phyloP scores from a whole-genome alignment of 2,113 vertebrate species.

The Malurus alboscapulatus region DNA sequence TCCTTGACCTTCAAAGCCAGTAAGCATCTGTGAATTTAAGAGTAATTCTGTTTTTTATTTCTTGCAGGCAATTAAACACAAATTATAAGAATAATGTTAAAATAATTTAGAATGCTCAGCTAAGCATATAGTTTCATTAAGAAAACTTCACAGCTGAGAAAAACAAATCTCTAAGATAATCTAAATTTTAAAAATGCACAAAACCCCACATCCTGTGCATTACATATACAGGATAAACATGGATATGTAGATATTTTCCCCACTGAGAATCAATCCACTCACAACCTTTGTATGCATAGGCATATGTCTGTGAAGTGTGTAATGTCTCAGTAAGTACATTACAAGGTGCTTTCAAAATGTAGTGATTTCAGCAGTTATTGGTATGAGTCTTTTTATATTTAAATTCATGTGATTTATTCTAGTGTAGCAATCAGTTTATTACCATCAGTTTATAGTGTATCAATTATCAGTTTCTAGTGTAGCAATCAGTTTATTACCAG shows the following conservation, averaged over 20 bases:
- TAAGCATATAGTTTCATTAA: background rate
- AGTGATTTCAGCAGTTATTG: background rate
- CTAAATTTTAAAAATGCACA: background rate
- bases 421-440: background rate
- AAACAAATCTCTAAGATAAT: background rate
- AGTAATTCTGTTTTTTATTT: background rate
- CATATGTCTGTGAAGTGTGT: background rate
- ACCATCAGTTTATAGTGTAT: background rate
- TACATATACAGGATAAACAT: background rate
- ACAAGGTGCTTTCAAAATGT: background rate
- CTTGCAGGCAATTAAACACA: background rate
- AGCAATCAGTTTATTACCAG: background rate
- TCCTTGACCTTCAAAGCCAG: background rate
- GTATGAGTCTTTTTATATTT: too few relatives aligned
- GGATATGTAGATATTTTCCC: background rate
- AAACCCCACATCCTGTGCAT: fast-evolving
- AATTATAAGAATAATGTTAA: background rate
- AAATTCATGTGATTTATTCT: background rate
- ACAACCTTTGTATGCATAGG: background rate
- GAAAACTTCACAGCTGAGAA: background rate
- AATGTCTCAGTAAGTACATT: background rate
- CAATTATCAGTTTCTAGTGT: background rate
- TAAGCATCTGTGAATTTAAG: background rate
- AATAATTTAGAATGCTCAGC: background rate
- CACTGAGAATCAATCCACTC: background rate